Conservation (phyloP, 1,140 invertebrate species). For the Mylabris phalerata region DNA sequence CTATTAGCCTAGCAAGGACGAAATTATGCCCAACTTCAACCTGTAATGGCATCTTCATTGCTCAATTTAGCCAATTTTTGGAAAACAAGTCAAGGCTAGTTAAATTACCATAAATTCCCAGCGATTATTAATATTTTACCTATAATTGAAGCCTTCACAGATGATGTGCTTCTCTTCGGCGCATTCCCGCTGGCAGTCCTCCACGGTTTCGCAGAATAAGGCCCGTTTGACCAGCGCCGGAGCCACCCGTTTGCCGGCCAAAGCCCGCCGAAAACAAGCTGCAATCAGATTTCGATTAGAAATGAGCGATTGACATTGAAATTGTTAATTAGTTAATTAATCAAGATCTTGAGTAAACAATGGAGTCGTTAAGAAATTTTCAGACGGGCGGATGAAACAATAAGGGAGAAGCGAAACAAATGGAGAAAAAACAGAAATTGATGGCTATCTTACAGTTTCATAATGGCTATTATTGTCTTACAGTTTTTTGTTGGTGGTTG, state of each 20-base stretch:
- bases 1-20: not conserved
- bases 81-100: not conserved
- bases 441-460: not conserved
- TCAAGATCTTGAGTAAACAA: not conserved
- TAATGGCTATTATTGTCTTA: too few species aligned
- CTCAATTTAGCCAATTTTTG: not conserved
- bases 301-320: not conserved
- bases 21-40: not conserved
- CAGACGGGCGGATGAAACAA: not conserved
- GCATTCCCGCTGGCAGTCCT: slow-evolving; percentile 68
- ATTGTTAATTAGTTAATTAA: not conserved
- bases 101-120: not conserved
- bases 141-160: slow-evolving; percentile 78
- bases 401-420: not conserved
- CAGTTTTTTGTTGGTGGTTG: not conserved
- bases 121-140: slow-evolving; percentile 44
- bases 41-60: not conserved
- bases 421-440: not conserved
- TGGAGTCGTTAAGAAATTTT: not conserved
- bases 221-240: slow-evolving; percentile 58
- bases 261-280: slow-evolving; percentile 68
- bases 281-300: slow-evolving; percentile 30
- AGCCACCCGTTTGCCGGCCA: slow-evolving; percentile 60
- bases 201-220: slow-evolving; percentile 59
- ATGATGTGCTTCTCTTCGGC: slow-evolving; percentile 63